A percentile compares a stretch with the other conserved stretches of the same genome.
phyloP scores from a whole-genome alignment of 1,140 invertebrate species.

The Anoplophora glabripennis region DNA sequence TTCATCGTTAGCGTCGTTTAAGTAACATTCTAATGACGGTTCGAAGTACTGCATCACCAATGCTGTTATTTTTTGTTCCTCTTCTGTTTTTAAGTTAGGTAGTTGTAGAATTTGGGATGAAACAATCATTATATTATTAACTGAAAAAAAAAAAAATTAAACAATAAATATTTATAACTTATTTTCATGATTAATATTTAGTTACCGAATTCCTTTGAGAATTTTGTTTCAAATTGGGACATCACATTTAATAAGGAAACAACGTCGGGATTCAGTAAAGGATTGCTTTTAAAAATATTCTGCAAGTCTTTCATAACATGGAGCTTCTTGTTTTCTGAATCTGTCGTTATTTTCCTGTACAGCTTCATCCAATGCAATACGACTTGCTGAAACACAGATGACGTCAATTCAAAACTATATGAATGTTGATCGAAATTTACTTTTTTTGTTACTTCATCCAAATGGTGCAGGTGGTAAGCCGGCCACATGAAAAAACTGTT shows the following conservation, averaged over 20 bases:
- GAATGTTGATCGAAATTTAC: constrained; percentile 14
- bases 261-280: constrained; percentile 18
- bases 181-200: too few species aligned
- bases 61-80: constrained; percentile 17
- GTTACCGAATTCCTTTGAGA: constrained; percentile 22
- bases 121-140: constrained; percentile 18
- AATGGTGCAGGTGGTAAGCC: constrained; percentile 14
- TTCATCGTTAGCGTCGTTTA: constrained; percentile 1
- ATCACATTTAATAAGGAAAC: constrained; percentile 16
- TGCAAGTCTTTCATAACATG: constrained; percentile 18
- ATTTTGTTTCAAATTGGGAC: constrained; percentile 14
- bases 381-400: constrained; percentile 4
- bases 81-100: constrained; percentile 15
- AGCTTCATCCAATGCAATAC: constrained; percentile 8
- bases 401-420: not conserved
- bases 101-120: constrained; percentile 4
- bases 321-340: constrained; percentile 9
- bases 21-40: constrained; percentile 12
- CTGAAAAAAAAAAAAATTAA: constrained; percentile 17
- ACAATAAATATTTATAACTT: not conserved
- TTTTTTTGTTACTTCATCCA: constrained; percentile 14
- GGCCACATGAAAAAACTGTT: constrained; percentile 25
- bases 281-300: constrained; percentile 23
- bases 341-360: constrained; percentile 1
- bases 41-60: constrained; percentile 14